These are phyloP conservation scores for Microtus montanus DNA, from an alignment of 2,113 vertebrate genomes.

Conservation along the genomic window DNA sequence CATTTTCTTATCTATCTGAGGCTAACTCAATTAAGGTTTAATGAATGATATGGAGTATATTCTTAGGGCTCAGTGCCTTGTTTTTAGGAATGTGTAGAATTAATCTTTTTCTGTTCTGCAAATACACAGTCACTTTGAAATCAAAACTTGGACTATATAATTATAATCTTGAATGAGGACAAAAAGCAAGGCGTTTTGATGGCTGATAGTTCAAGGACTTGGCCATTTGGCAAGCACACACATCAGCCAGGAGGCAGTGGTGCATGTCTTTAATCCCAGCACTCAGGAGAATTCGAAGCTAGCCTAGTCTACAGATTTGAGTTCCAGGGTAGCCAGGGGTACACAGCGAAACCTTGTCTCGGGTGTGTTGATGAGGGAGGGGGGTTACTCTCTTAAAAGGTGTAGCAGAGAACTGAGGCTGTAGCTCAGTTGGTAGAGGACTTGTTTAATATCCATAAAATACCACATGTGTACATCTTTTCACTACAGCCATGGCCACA, in stretches of 20 bases:
- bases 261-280: not conserved
- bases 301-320: not conserved
- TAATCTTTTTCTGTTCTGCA: not conserved
- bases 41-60: not conserved
- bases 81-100: not conserved
- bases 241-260: not conserved
- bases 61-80: not conserved
- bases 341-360: not conserved
- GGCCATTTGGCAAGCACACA: slow-evolving; percentile 23
- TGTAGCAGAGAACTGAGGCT: not conserved
- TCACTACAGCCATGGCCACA: slow-evolving; percentile 96
- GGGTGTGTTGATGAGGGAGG: not conserved
- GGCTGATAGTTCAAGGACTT: not conserved
- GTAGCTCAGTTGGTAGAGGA: not conserved
- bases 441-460: not conserved
- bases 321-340: not conserved
- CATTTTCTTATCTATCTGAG: not conserved
- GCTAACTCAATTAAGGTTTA: not conserved
- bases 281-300: not conserved
- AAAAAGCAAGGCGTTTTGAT: not conserved
- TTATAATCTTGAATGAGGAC: not conserved
- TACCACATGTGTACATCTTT: slow-evolving; percentile 85
- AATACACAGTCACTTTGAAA: not conserved
- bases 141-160: not conserved
- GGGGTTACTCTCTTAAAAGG: not conserved